Conservation (phyloP, 2,797 vertebrate species). For the Hemitrygon akajei region DNA sequence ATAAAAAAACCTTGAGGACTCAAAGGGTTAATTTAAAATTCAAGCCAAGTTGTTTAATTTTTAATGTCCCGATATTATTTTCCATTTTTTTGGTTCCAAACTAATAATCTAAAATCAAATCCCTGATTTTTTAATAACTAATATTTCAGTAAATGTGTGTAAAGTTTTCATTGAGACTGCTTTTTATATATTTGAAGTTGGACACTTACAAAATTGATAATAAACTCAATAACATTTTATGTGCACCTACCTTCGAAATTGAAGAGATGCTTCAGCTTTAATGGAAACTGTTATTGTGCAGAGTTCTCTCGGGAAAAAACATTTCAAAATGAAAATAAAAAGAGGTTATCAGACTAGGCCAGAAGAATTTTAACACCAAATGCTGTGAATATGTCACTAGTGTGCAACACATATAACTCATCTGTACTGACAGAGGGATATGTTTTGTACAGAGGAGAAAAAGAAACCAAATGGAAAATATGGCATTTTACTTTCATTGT, state of each 20-base stretch:
- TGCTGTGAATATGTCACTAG: background rate
- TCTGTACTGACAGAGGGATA: background rate
- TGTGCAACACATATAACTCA: conserved; percentile 10
- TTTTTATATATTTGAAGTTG: conserved; percentile 32
- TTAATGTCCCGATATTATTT: conserved; percentile 21
- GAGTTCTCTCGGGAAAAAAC: conserved; percentile 34
- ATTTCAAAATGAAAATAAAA: conserved; percentile 37
- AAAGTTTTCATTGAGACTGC: conserved; percentile 28
- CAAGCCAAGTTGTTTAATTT: conserved; percentile 29
- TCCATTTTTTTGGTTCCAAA: conserved; percentile 15
- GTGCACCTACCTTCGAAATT: conserved; percentile 33
- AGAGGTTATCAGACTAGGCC: conserved; percentile 34
- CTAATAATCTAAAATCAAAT: conserved; percentile 36
- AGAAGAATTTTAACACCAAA: conserved; percentile 16
- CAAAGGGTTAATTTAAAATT: conserved; percentile 30
- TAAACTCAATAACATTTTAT: conserved; percentile 35
- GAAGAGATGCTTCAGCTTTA: conserved; percentile 33
- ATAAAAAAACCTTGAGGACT: background rate
- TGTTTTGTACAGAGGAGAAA: background rate
- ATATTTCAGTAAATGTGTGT: conserved; percentile 30
- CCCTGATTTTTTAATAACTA: conserved; percentile 33
- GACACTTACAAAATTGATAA: conserved; percentile 37
- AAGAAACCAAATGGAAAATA: background rate
- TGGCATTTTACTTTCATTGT: background rate
- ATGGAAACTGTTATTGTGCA: conserved; percentile 34